phyloP scores from a whole-genome alignment of 2,797 vertebrate genomes.

The Gorsachius magnificus region DNA sequence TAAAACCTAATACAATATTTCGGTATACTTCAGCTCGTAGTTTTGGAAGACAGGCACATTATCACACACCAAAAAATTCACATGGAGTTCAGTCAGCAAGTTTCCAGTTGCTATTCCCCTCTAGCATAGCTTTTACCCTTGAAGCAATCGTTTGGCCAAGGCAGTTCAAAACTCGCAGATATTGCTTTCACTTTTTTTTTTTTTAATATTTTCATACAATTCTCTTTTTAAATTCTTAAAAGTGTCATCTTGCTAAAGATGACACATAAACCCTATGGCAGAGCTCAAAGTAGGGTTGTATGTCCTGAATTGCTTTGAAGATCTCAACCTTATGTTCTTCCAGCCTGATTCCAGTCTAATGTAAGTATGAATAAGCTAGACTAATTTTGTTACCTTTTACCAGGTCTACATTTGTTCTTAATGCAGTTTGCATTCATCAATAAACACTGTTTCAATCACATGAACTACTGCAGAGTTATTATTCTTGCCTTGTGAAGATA shows the following conservation, averaged over 20 bases:
- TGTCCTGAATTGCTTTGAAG: not conserved
- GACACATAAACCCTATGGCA: not conserved
- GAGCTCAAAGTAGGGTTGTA: not conserved
- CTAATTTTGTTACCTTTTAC: not conserved
- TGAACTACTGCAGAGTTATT: not conserved
- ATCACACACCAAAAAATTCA: not conserved
- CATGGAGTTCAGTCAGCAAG: not conserved
- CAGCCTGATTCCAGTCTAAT: not conserved
- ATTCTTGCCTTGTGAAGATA: not conserved
- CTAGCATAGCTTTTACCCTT: not conserved
- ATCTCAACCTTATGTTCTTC: not conserved
- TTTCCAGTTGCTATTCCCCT: not conserved
- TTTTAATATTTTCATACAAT: not conserved
- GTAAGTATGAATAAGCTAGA: not conserved
- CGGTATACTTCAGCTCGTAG: not conserved
- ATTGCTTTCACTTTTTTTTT: not conserved
- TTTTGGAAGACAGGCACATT: not conserved
- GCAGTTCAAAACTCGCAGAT: not conserved
- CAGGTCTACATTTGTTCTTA: not conserved
- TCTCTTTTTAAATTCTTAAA: not conserved
- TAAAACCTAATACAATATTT: not conserved
- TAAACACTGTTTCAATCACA: not conserved
- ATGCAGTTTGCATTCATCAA: not conserved
- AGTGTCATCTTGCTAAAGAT: not conserved
- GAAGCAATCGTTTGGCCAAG: not conserved